These are phyloP conservation scores for Rhaphigaster nebulosa DNA, from an alignment of 2,888 invertebrate genomes.

Conservation along the genomic window DNA sequence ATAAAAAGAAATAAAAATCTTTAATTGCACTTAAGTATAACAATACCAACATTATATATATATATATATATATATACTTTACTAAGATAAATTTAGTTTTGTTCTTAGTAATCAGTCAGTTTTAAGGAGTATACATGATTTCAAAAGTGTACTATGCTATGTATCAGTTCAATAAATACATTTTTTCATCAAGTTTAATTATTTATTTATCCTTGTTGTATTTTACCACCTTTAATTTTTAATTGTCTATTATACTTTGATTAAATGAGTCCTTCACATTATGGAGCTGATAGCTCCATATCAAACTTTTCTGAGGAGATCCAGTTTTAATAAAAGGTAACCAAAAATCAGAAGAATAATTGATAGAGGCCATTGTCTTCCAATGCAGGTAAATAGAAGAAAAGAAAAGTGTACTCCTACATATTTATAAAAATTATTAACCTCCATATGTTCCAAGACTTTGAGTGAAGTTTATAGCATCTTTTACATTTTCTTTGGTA, in stretches of 20 bases:
- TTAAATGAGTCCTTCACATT: neutral
- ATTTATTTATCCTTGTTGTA: neutral
- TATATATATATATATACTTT: too few relatives aligned
- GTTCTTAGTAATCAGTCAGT: too few relatives aligned
- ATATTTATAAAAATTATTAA: constrained; percentile 38
- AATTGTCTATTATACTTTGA: neutral
- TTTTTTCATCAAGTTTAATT: neutral
- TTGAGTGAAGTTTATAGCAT: constrained; percentile 74
- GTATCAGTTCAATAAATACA: too few relatives aligned
- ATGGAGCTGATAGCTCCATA: too few relatives aligned
- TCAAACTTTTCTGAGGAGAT: too few relatives aligned
- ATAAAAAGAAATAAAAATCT: too few relatives aligned
- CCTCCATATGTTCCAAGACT: constrained; percentile 67
- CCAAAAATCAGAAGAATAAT: neutral
- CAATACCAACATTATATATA: too few relatives aligned
- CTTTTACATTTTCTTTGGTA: constrained; percentile 72
- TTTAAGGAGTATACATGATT: too few relatives aligned
- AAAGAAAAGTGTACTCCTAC: neutral
- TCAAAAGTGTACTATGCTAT: too few relatives aligned
- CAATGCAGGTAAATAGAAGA: neutral
- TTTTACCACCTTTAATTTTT: neutral
- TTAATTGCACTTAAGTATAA: too few relatives aligned
- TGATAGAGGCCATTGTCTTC: neutral
- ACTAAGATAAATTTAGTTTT: too few relatives aligned
- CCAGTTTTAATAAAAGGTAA: neutral